Evolutionary conservation across 2,888 invertebrate species (phyloP).

Genomic region (Tipula helvola): DNA sequence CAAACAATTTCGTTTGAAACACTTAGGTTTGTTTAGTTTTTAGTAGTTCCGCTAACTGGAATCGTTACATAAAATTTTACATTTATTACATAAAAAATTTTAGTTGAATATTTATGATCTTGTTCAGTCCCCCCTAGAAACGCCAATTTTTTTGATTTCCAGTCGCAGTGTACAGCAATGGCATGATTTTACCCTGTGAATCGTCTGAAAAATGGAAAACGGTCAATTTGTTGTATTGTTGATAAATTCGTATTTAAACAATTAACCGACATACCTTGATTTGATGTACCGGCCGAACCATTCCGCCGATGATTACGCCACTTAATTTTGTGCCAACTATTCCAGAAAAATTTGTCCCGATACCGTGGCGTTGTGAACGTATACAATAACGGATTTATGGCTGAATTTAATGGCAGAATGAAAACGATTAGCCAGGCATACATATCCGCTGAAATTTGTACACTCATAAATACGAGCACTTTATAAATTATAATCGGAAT

Average conservation of each 20-base stretch:
- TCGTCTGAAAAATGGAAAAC: constrained; percentile 12
- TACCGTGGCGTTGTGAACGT: constrained; percentile 56
- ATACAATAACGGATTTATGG: constrained; percentile 52
- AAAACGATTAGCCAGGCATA: constrained; percentile 56
- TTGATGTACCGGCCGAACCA: constrained; percentile 16
- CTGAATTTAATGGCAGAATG: constrained; percentile 51
- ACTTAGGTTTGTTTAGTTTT: not conserved
- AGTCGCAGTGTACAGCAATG: constrained; percentile 12
- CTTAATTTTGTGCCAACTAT: constrained; percentile 34
- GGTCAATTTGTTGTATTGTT: not conserved
- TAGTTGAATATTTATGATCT: not conserved
- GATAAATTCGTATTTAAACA: not conserved
- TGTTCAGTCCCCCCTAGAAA: not conserved
- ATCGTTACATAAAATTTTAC: not conserved
- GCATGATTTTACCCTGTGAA: constrained; percentile 16
- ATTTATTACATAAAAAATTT: not conserved
- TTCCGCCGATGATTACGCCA: constrained; percentile 20
- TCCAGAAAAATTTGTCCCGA: constrained; percentile 38
- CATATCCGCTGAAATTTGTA: constrained; percentile 38
- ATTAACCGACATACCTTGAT: constrained; percentile 11
- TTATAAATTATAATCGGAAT: constrained; percentile 53
- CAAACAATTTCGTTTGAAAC: not conserved
- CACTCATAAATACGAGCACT: constrained; percentile 42
- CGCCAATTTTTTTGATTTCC: not conserved
- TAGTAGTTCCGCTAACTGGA: not conserved